Evolutionary conservation across 2,113 vertebrate species (phyloP).

Genomic region (Clarias gariepinus): DNA sequence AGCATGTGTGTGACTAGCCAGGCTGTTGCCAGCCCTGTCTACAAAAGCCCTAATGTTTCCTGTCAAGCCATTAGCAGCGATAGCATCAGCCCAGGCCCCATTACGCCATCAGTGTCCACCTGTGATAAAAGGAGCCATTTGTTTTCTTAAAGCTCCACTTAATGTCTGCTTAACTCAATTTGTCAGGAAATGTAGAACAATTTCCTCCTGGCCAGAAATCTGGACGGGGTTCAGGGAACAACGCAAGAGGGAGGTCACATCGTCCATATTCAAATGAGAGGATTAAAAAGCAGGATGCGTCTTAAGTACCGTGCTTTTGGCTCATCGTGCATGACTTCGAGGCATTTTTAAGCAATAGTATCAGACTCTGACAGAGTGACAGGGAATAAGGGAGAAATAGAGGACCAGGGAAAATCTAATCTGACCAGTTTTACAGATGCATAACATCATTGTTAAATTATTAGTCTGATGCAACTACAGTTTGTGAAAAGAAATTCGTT

Average conservation of each 20-base stretch:
- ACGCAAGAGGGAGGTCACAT: slow-evolving; percentile 77
- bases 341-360: not conserved
- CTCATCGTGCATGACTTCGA: not conserved
- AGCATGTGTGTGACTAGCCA: slow-evolving; percentile 39
- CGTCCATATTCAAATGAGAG: slow-evolving; percentile 89
- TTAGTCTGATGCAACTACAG: not conserved
- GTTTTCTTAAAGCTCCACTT: slow-evolving; percentile 99
- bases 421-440: not conserved
- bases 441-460: not conserved
- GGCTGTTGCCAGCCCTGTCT: slow-evolving; percentile 86
- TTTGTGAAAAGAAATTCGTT: not conserved
- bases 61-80: slow-evolving; percentile 99
- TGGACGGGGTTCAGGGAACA: slow-evolving; percentile 89
- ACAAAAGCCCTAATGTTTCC: slow-evolving; percentile 98
- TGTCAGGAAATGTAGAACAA: slow-evolving; percentile 99
- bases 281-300: slow-evolving; percentile 67
- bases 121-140: slow-evolving; percentile 99
- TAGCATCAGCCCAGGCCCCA: slow-evolving; percentile 96
- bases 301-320: slow-evolving; percentile 62
- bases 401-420: not conserved
- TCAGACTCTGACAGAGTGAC: not conserved
- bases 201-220: slow-evolving; percentile 98
- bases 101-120: slow-evolving; percentile 99
- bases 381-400: not conserved
- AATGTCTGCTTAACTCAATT: slow-evolving; percentile 99